Percentiles rank a stretch among this genome's conserved stretches.
phyloP scores from a whole-genome alignment of 2,888 invertebrate genomes.

The Ametastegia equiseti region DNA sequence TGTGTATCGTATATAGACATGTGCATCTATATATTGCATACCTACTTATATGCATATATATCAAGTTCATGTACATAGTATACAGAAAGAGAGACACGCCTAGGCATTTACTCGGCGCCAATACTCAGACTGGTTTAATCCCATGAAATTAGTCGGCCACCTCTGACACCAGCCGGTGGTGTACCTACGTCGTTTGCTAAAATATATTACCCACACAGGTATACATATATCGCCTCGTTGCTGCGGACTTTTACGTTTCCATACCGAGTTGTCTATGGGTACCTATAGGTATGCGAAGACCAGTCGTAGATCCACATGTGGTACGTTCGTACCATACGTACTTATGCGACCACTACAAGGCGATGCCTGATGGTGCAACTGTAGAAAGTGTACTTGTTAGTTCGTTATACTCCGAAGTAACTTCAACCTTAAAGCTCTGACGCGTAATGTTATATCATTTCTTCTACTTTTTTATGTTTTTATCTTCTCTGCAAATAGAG shows the following conservation, averaged over 20 bases:
- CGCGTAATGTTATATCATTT: not conserved
- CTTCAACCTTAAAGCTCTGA: not conserved
- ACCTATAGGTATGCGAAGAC: too few species aligned
- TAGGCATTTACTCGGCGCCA: slow-evolving; percentile 32
- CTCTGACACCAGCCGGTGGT: slow-evolving; percentile 25
- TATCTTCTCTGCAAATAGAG: not conserved
- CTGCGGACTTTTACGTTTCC: not conserved
- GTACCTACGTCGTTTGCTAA: not conserved
- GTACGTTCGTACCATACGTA: too few species aligned
- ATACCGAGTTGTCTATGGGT: too few species aligned
- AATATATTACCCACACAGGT: slow-evolving; percentile 11
- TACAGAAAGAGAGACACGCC: slow-evolving; percentile 13
- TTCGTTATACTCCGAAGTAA: not conserved
- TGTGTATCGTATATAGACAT: not conserved
- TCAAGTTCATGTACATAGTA: not conserved
- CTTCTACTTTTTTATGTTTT: not conserved
- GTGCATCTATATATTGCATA: not conserved
- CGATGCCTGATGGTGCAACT: slow-evolving; percentile 34
- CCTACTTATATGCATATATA: too few species aligned
- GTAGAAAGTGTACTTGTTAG: slow-evolving; percentile 32
- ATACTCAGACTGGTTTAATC: slow-evolving; percentile 30
- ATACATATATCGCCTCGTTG: not conserved
- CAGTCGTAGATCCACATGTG: too few species aligned
- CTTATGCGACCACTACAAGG: too few species aligned
- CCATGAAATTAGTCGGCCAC: slow-evolving; percentile 38